These are phyloP conservation scores for Frieseomelitta varia DNA, from an alignment of 1,140 invertebrate genomes.

Conservation along the genomic window DNA sequence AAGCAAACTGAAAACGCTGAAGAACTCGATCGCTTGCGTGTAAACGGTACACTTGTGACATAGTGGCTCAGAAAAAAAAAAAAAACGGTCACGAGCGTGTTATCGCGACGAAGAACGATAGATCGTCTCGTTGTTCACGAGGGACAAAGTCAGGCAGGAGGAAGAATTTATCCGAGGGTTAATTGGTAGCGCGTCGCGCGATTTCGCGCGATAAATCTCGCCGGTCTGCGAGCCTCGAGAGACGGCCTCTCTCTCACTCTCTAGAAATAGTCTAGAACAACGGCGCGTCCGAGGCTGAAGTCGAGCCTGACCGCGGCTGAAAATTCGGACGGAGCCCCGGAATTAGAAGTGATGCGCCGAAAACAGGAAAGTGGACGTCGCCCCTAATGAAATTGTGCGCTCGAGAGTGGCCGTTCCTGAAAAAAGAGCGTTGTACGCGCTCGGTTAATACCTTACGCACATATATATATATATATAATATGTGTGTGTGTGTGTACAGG, in stretches of 20 bases:
- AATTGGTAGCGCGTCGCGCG: slow-evolving; percentile 30
- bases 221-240: slow-evolving; percentile 10
- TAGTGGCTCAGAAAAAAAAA: no score
- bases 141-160: not conserved
- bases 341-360: slow-evolving; percentile 32
- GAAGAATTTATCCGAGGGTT: slow-evolving; percentile 35
- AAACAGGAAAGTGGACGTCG: slow-evolving; percentile 13
- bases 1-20: no score
- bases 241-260: no score
- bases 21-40: no score
- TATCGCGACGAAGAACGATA: not conserved
- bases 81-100: not conserved
- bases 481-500: no score
- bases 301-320: not conserved
- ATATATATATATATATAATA: no score
- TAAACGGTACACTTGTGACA: no score
- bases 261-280: slow-evolving; percentile 16
- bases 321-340: slow-evolving; percentile 7
- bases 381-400: slow-evolving; percentile 35
- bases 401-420: no score
- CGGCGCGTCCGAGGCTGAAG: not conserved
- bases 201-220: slow-evolving; percentile 42
- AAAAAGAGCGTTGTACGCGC: not conserved
- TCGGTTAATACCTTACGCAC: not conserved
- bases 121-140: not conserved